A percentile compares a stretch with the other conserved stretches of the same genome.
phyloP scores from a whole-genome alignment of 2,888 invertebrate genomes.

The Bimastos eiseni region DNA sequence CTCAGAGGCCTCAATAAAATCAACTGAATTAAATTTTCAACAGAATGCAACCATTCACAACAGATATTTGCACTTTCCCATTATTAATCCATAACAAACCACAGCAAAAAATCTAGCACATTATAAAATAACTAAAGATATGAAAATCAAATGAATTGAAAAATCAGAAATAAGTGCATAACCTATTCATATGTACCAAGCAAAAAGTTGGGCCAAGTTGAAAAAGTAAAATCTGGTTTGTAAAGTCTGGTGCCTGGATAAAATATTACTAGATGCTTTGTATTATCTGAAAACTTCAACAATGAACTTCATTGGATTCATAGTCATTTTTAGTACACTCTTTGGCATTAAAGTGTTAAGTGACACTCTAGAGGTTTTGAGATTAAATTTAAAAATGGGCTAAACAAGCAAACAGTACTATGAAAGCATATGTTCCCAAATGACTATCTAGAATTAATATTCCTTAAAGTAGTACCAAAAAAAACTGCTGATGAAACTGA shows the following conservation, averaged over 20 bases:
- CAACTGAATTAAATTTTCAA: not conserved
- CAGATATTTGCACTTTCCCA: not conserved
- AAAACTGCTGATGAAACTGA: not conserved
- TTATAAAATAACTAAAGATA: not conserved
- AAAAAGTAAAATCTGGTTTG: not conserved
- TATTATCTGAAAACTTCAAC: too few species aligned
- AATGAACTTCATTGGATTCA: too few species aligned
- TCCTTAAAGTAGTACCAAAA: too few species aligned
- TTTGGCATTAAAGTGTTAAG: too few species aligned
- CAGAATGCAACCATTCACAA: not conserved
- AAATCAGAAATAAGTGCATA: not conserved
- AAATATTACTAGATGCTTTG: too few species aligned
- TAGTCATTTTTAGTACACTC: too few species aligned
- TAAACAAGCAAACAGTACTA: not conserved
- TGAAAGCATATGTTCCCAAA: not conserved
- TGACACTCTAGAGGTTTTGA: too few species aligned
- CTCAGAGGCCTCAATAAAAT: too few species aligned
- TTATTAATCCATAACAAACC: not conserved
- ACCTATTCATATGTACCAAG: not conserved
- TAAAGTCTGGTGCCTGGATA: too few species aligned
- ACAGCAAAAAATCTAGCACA: not conserved
- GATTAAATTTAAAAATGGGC: not conserved
- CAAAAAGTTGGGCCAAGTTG: not conserved
- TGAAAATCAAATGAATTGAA: not conserved
- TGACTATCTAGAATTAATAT: not conserved